Evolutionary conservation across 2,797 vertebrate species (phyloP), one percentile per base, ranked within the genome.

Genomic region (Nasua narica): DNA sequence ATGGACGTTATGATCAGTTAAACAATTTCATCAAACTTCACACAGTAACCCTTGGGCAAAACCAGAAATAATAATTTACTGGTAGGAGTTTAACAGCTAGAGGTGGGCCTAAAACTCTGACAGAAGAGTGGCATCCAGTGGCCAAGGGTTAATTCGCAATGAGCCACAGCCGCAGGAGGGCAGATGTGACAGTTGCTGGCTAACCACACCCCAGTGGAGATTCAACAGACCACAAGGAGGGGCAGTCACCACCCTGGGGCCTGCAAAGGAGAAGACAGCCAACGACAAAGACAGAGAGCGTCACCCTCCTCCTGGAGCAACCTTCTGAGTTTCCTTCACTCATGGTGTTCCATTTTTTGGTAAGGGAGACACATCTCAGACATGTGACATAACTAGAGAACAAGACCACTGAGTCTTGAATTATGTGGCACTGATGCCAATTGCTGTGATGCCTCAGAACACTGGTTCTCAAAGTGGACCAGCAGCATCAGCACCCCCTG

Each of bases 101-200:
- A 69, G 18, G 67, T 25, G 67, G 8, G 32, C 62, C 37, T 56
- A 50, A 88, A 97, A 94, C n/a, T 70, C 88, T 92, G 95, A 91
- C 86, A 7, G 46, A 94, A 96, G 96, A 95, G 96, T 94, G 96
- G 96, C 95, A 95, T 96, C 96, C 91, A 92, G 96, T 92, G 95
- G 96, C 89, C 91, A 79, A 70, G 84, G 92, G 88, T 78, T 94
- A 92, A 88, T 90, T 37, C 82, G 25, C 92, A 97, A 50, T 35
- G n/a, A 90, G 72, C 48, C 93, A 54, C 96, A 94, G 91, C 87
- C 91, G 82, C 86, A 83, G 43, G 27, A 56, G 6, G 1, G 16
- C 90, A 85, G 62, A 74, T 84, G 15, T 2, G 10, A 78, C 95
- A 43, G 85, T 92, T 96, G 77, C 82, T 90, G 86, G 95, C 83